Conservation (phyloP, 2,797 vertebrate genomes). For the Melanotaenia maccullochi region DNA sequence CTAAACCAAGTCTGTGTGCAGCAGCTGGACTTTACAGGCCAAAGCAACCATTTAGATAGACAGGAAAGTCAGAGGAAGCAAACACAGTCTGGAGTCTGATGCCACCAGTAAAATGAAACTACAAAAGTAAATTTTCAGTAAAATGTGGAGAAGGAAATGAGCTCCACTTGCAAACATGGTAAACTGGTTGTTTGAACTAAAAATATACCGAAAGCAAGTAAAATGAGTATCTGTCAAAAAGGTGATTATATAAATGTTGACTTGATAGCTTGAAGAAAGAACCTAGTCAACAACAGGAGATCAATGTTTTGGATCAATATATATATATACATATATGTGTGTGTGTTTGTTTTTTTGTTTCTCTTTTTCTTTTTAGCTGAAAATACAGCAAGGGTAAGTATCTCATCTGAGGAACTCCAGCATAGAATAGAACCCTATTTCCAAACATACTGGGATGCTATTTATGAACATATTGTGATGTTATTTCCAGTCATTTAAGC, state of each 20-base stretch:
- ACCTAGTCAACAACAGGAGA: constrained; percentile 27
- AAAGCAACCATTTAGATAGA: constrained; percentile 7
- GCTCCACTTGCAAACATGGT: neutral
- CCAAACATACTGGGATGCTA: neutral
- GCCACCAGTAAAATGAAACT: constrained; percentile 26
- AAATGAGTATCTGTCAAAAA: constrained; percentile 29
- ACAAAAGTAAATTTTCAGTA: constrained; percentile 30
- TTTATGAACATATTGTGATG: neutral
- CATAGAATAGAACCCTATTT: neutral
- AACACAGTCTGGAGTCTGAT: constrained; percentile 23
- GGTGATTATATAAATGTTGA: constrained; percentile 27
- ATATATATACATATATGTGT: too few relatives aligned
- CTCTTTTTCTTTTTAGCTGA: constrained; percentile 7
- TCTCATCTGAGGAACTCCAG: constrained; percentile 6
- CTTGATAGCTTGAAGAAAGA: constrained; percentile 15
- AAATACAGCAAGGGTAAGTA: constrained; percentile 1
- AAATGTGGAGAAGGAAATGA: constrained; percentile 26
- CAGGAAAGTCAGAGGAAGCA: too few relatives aligned
- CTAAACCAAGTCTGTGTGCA: constrained; percentile 22
- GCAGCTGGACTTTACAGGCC: constrained; percentile 25
- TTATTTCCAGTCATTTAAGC: neutral
- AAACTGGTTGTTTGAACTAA: constrained; percentile 12
- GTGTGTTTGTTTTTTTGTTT: too few relatives aligned
- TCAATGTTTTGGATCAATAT: constrained; percentile 17
- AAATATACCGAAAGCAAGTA: constrained; percentile 12